A percentile compares a stretch with the other conserved stretches of the same genome.
These are phyloP conservation scores for Phylloscopus collybita DNA, from an alignment of 2,797 vertebrate genomes.

Conservation along the genomic window DNA sequence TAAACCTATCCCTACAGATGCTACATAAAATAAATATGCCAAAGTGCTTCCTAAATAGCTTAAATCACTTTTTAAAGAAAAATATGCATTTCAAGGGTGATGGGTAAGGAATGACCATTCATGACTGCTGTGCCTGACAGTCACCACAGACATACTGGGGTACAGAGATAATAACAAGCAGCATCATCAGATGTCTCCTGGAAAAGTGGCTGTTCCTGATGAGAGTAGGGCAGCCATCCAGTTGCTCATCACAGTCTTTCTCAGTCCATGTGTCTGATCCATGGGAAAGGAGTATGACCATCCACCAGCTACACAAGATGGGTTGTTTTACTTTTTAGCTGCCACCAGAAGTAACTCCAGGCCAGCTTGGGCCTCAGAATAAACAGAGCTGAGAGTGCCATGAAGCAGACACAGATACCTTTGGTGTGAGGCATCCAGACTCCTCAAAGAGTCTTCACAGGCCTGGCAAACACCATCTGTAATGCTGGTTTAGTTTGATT, in stretches of 20 bases:
- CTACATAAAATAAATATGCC: neutral
- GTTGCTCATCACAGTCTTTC: neutral
- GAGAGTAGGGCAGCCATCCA: neutral
- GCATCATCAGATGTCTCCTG: neutral
- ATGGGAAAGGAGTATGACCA: rapidly evolving
- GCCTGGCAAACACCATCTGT: neutral
- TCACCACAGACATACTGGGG: neutral
- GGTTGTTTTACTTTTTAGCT: neutral
- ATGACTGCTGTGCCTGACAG: neutral
- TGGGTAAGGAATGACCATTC: neutral
- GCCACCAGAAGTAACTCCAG: neutral
- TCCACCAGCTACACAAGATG: neutral
- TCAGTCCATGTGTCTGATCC: rapidly evolving
- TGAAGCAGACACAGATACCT: neutral
- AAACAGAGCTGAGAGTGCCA: neutral
- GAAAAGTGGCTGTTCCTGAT: neutral
- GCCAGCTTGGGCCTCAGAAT: neutral
- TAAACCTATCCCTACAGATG: neutral
- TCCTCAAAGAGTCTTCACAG: neutral
- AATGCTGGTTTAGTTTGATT: neutral
- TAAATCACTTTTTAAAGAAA: neutral
- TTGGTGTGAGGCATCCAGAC: neutral
- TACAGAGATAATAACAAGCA: neutral
- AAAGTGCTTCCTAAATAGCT: neutral
- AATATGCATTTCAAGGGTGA: neutral